phyloP scores from a whole-genome alignment of 2,113 vertebrate genomes.

The Percopsis transmontana region DNA sequence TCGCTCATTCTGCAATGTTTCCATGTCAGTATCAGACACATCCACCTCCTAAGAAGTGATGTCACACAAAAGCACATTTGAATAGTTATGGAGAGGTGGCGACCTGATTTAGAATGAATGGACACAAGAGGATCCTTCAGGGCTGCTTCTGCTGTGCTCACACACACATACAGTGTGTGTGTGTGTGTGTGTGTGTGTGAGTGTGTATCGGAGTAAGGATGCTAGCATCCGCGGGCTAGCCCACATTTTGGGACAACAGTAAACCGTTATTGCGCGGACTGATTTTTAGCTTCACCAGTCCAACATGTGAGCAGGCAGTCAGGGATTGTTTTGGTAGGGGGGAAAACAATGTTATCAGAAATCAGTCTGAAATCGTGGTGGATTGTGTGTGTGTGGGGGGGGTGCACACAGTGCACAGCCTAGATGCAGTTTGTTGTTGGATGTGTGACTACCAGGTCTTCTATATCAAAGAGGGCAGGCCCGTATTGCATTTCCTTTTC shows the following conservation, averaged over 20 bases:
- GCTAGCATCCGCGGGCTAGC: constrained; percentile 7
- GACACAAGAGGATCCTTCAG: not conserved
- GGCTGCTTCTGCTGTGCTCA: constrained; percentile 11
- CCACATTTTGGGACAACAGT: constrained; percentile 8
- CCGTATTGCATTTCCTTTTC: constrained; percentile 19
- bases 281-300: constrained; percentile 7
- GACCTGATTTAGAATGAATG: constrained; percentile 10
- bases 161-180: not conserved
- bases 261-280: not conserved
- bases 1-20: constrained; percentile 1
- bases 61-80: not conserved
- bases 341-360: constrained; percentile 59
- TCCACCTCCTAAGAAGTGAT: no score
- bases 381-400: not conserved
- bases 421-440: constrained; percentile 4
- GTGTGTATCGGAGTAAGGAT: constrained; percentile 1
- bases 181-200: constrained; percentile 14
- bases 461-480: constrained; percentile 19
- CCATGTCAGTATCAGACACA: not conserved
- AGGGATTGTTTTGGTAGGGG: constrained; percentile 39
- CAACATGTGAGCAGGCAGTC: not conserved
- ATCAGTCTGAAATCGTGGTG: constrained; percentile 23
- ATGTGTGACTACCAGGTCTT: not conserved
- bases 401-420: not conserved
- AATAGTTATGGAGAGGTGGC: not conserved